Evolutionary conservation across 2,888 invertebrate genomes (phyloP).

Genomic region (Hartigia nigra): DNA sequence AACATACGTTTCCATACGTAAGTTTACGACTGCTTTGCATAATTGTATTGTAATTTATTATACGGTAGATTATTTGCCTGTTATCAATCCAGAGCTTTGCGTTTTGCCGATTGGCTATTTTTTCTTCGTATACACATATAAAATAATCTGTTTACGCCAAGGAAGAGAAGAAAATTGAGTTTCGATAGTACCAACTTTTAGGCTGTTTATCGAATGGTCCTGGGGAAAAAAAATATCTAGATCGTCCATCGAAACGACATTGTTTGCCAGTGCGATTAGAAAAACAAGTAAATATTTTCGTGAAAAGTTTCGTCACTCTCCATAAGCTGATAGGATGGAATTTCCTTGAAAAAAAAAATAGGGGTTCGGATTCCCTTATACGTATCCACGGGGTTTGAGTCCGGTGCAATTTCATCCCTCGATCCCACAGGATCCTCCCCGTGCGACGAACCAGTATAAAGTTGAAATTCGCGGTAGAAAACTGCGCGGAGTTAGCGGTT

Average conservation of each 20-base stretch:
- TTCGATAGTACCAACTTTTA: neutral
- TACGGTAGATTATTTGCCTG: neutral
- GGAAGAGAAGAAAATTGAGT: neutral
- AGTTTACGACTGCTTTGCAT: neutral
- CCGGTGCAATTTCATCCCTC: neutral
- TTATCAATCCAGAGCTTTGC: neutral
- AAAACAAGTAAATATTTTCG: constrained; percentile 26
- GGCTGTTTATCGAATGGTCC: neutral
- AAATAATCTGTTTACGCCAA: neutral
- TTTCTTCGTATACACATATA: neutral
- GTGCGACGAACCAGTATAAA: neutral
- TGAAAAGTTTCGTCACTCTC: constrained; percentile 10
- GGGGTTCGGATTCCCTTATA: neutral
- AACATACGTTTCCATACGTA: neutral
- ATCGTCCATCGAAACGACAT: constrained; percentile 17
- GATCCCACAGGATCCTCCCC: neutral
- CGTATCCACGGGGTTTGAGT: neutral
- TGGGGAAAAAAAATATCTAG: constrained; percentile 19
- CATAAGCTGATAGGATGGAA: neutral
- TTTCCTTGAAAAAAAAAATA: neutral
- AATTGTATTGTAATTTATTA: neutral
- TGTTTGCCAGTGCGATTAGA: constrained; percentile 22
- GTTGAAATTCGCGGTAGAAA: neutral
- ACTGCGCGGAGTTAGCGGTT: neutral
- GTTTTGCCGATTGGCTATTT: neutral